phyloP scores from a whole-genome alignment of 2,888 invertebrate species.

The Lathronympha strigana region DNA sequence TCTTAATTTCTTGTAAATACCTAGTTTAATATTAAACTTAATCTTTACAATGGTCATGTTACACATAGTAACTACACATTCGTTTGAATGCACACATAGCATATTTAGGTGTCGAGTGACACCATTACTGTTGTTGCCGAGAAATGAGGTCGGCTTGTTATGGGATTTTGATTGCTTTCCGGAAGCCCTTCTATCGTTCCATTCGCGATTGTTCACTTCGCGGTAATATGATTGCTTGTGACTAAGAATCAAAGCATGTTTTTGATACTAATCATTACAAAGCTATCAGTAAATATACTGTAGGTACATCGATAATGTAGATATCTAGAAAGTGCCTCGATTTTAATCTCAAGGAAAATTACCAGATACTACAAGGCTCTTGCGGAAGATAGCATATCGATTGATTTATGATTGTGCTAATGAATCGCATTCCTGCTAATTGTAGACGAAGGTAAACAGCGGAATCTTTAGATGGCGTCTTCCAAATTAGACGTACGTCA shows the following conservation, averaged over 20 bases:
- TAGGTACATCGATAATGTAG: not conserved
- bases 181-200: constrained; percentile 39
- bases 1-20: no score
- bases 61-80: constrained; percentile 26
- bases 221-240: constrained; percentile 16
- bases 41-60: constrained; percentile 34
- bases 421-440: constrained; percentile 45
- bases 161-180: constrained; percentile 42
- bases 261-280: not conserved
- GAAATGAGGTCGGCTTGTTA: constrained; percentile 44
- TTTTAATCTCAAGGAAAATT: constrained; percentile 34
- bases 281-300: constrained; percentile 5
- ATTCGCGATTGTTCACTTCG: constrained; percentile 29
- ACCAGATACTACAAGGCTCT: constrained; percentile 22
- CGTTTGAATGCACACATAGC: constrained; percentile 32
- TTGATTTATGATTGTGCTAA: constrained; percentile 41
- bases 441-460: constrained; percentile 29
- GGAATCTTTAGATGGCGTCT: constrained; percentile 4
- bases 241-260: not conserved
- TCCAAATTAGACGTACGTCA: not conserved
- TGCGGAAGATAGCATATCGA: constrained; percentile 31
- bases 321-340: constrained; percentile 19
- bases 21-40: constrained; percentile 6
- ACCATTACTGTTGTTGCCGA: constrained; percentile 38
- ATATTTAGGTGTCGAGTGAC: constrained; percentile 44